These are phyloP conservation scores for Aproaerema taeniolella DNA, from an alignment of 2,888 invertebrate genomes.

Conservation along the genomic window DNA sequence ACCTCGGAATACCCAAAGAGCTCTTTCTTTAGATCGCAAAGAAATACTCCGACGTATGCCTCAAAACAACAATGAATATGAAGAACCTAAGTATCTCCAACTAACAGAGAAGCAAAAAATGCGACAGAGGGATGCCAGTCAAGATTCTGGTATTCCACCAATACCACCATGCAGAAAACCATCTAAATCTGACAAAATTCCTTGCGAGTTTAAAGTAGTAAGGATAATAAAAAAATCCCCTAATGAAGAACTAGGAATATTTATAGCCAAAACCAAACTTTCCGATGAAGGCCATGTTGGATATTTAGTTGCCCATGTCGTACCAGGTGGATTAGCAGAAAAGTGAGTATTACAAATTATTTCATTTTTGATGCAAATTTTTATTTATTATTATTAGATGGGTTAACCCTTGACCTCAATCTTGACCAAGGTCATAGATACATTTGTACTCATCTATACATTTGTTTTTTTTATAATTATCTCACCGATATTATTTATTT, in stretches of 20 bases:
- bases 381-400: too few species aligned
- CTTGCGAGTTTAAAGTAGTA: conserved; percentile 67
- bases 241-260: conserved; percentile 83
- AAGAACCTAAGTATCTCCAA: conserved; percentile 64
- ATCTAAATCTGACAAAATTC: conserved; percentile 44
- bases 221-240: conserved; percentile 75
- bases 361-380: neutral
- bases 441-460: conserved; percentile 4
- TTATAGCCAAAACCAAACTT: conserved; percentile 81
- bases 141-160: conserved; percentile 66
- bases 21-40: conserved; percentile 74
- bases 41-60: conserved; percentile 72
- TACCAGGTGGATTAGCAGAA: conserved; percentile 83
- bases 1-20: conserved; percentile 66
- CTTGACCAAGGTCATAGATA: neutral
- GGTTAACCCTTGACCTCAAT: too few species aligned
- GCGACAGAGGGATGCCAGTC: conserved; percentile 61
- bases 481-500: conserved; percentile 19
- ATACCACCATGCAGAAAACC: conserved; percentile 67
- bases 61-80: conserved; percentile 42
- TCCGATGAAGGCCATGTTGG: conserved; percentile 79
- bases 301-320: conserved; percentile 83
- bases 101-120: conserved; percentile 70
- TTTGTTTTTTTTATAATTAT: neutral
- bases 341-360: conserved; percentile 74